Base-by-base conservation (phyloP, 2,888 invertebrate species). In the Conus canariensis region DNA sequence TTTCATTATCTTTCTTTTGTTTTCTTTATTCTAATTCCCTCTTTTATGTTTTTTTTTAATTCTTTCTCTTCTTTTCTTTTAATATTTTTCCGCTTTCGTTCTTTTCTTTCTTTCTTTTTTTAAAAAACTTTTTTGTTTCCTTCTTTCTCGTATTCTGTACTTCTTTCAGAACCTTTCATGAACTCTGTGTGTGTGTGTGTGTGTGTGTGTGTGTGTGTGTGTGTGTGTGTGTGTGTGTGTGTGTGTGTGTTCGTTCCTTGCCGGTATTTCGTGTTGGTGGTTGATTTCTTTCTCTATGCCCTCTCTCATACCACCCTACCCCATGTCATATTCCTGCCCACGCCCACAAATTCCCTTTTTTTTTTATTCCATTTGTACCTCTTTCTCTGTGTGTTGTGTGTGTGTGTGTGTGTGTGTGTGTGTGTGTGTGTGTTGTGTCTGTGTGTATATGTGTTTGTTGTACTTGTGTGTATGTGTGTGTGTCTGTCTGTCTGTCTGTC, bases 151-250 rank as follows among this genome's bases (percentile, higher is more conserved):
- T 74, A 0, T 7, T 74, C 9, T 74, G 6, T 70, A 7, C 64
- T 14, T 64, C 64, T 64, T 64, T 64, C 64, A 64, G 16, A 64
- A 45, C 45, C 45, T 45, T 45, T 64, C 64, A 64, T 64, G 8
- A 64, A 64, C 9, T 45, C 30, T 58, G 56, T 56, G 67, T 77
- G 56, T 88, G 45, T 74, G 67, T 88, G 88, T 70, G 77, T 88
- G 67, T 91, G 92, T 90, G 89, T 95, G 80, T 80, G 80, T 80
- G 80, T 80, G 80, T 80, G 25, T 80, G 80, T 80, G 80, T 80
- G 80, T 80, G 80, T 80, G 80, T 80, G 30, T 74, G 74, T 74
- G 74, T 74, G 74, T 74, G 74, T 74, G 74, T 16, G n/a, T 74
- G 74, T 74, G 74, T 74, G 74, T 74, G 74, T 74, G 74, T 74